Percentiles rank a stretch among this genome's conserved stretches.
phyloP scores from a whole-genome alignment of 2,113 vertebrate species.

The Elgaria multicarinata region DNA sequence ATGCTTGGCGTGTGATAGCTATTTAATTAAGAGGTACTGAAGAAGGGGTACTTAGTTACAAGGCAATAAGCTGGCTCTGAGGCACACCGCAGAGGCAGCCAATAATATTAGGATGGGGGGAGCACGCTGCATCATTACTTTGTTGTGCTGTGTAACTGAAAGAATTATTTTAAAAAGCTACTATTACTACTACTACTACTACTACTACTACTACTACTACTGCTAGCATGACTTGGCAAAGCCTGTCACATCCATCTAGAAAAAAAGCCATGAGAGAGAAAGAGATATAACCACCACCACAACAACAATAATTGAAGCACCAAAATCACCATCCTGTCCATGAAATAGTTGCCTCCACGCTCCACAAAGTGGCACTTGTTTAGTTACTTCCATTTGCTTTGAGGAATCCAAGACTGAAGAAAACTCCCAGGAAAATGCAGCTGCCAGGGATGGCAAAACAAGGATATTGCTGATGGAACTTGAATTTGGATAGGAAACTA shows the following conservation, averaged over 20 bases:
- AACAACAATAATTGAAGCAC: neutral
- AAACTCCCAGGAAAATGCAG: neutral
- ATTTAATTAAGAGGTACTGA: slow-evolving; percentile 53
- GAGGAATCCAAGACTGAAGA: neutral
- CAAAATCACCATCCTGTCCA: neutral
- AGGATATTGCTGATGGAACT: neutral
- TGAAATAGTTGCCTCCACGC: neutral
- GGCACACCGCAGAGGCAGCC: neutral
- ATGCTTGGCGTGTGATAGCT: neutral
- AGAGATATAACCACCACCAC: no score
- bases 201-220: no score
- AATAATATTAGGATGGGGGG: neutral
- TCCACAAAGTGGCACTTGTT: neutral
- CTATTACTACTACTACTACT: no score
- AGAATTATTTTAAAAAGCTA: slow-evolving; percentile 19
- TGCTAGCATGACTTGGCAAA: no score
- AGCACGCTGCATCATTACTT: neutral
- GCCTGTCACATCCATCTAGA: no score
- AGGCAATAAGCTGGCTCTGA: slow-evolving; percentile 33
- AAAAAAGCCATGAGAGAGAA: no score
- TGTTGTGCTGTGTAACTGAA: neutral
- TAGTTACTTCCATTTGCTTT: neutral
- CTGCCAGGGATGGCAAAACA: neutral
- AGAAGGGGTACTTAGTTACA: slow-evolving; percentile 29
- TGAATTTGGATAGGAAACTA: neutral